phyloP scores from a whole-genome alignment of 2,888 invertebrate genomes.

The Phanerotoma sp. region DNA sequence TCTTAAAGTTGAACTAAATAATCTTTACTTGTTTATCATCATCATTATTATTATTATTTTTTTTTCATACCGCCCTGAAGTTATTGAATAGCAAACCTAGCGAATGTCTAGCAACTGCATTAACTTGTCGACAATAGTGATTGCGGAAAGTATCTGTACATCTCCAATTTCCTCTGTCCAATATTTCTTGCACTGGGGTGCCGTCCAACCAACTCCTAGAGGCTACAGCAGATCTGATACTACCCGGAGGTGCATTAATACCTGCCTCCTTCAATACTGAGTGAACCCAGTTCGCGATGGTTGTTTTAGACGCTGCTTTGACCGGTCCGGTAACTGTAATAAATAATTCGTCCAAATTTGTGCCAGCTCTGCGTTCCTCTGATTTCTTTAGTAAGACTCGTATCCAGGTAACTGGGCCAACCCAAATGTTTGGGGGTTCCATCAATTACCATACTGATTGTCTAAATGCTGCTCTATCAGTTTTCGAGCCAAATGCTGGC shows the following conservation, averaged over 20 bases:
- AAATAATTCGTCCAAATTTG: constrained; percentile 20
- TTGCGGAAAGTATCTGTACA: constrained; percentile 20
- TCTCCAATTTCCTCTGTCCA: constrained; percentile 19
- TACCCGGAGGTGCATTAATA: constrained; percentile 29
- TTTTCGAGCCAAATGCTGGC: constrained; percentile 33
- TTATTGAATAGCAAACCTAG: not conserved
- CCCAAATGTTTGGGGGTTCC: constrained; percentile 25
- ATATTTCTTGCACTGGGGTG: constrained; percentile 10
- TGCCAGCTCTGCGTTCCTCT: constrained; percentile 19
- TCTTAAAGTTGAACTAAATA: too few relatives aligned
- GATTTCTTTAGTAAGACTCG: constrained; percentile 24
- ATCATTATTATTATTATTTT: too few relatives aligned
- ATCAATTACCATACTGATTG: constrained; percentile 33
- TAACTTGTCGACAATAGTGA: constrained; percentile 9
- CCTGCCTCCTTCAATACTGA: constrained; percentile 30
- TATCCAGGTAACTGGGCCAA: constrained; percentile 28
- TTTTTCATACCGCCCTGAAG: not conserved
- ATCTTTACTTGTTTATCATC: too few relatives aligned
- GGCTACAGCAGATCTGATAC: constrained; percentile 33
- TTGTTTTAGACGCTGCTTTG: constrained; percentile 27
- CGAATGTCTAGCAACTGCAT: not conserved
- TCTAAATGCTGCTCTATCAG: constrained; percentile 26
- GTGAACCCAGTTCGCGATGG: constrained; percentile 29
- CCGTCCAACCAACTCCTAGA: constrained; percentile 11
- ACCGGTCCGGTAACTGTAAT: constrained; percentile 24